Base-by-base conservation (phyloP, 1,140 invertebrate species). In the Drosophila nigromelanica region DNA sequence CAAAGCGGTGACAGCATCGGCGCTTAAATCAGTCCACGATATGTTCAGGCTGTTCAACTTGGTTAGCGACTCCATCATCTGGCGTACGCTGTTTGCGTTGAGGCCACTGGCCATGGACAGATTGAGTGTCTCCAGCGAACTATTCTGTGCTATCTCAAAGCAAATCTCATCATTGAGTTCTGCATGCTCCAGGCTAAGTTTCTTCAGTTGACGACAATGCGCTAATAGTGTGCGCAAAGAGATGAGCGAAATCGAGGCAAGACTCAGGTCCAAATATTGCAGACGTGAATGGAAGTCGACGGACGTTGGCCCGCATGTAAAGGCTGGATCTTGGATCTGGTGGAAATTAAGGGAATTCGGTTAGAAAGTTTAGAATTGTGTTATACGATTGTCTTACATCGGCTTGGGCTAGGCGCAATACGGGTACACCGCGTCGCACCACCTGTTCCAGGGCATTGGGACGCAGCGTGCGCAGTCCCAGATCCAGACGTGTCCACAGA, bases 221-320 rank as follows among this genome's bases (percentile, higher is more conserved):
- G 90, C 91, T 12, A 98, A 92, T 6, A 98, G 83, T 14, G 92
- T 83, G 35, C 93, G 93, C 35, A 98, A 92, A 43, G 94, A 95
- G 12, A 92, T 59, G 1, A 91, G 47, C 5, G 94, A 93, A 18
- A 97, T 94, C 1, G 94, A 93, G 4, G 95, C 94, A 95, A 98
- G 96, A 83, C 96, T 97, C 3, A 98, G 92, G 92, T 98, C 97
- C 64, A 98, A 92, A 92, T 95, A 97, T 85, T 97, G 95, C 7
- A 98, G 89, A 11, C 81, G 82, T 5, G 51, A 33, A 0, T 51
- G 67, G 21, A 85, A 75, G 2, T 91, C 35, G n/a, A 45, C 40
- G 5, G 56, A n/a, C 5, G 30, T 69, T 24, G 59, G 79, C 12
- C 81, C 37, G 51, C 7, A 58, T 1, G 35, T 81, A 72, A 95